Percentiles rank a stretch among this genome's conserved stretches.
phyloP scores from a whole-genome alignment of 2,113 vertebrate species.

The Plecotus auritus region DNA sequence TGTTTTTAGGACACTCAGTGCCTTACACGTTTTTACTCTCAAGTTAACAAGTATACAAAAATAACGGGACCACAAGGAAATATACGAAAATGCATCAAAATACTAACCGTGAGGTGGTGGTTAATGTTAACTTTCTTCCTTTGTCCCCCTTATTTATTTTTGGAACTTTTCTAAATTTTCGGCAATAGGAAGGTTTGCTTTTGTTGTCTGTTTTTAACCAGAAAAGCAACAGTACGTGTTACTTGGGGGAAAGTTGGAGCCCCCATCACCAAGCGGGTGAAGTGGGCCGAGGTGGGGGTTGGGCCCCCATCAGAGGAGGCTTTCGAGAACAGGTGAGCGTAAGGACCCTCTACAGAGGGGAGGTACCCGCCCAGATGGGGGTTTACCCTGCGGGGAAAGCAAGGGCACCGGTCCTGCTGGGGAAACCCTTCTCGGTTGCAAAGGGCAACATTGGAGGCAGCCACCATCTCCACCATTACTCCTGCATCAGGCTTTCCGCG shows the following conservation, averaged over 20 bases:
- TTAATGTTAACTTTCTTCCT: background rate
- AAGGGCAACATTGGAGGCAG: background rate
- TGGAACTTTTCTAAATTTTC: background rate
- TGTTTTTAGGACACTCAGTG: background rate
- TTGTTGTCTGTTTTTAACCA: background rate
- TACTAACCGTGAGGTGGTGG: background rate
- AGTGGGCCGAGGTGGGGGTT: too few relatives aligned
- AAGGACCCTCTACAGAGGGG: background rate
- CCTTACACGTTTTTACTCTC: background rate
- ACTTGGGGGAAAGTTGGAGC: background rate
- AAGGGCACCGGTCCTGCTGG: background rate
- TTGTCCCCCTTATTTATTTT: background rate
- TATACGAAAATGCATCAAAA: background rate
- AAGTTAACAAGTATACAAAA: background rate
- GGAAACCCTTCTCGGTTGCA: background rate
- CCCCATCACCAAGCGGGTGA: background rate
- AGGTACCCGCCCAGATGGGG: too few relatives aligned
- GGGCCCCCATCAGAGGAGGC: background rate
- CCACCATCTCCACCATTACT: rapidly evolving
- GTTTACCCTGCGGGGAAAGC: rapidly evolving
- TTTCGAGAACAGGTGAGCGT: background rate
- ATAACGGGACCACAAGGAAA: background rate
- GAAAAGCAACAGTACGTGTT: background rate
- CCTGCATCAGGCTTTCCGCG: too few relatives aligned
- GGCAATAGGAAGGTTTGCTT: background rate